Evolutionary conservation across 1,140 invertebrate genomes (phyloP).

Genomic region (Cydia amplana): DNA sequence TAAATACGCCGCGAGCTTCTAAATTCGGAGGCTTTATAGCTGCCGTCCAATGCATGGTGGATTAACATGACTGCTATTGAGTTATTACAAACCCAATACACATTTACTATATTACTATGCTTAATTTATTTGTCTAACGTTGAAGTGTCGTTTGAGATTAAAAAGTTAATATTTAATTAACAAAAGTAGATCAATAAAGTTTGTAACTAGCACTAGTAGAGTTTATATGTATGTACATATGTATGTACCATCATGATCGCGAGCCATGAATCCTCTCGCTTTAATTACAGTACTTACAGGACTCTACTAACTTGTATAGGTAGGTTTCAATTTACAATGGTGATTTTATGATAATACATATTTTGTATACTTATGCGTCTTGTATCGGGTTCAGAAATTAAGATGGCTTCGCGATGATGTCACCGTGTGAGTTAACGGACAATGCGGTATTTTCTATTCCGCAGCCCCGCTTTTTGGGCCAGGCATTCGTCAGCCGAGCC

Average conservation of each 20-base stretch:
- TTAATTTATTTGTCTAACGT: background rate
- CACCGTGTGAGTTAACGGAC: constrained; percentile 55
- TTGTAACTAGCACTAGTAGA: background rate
- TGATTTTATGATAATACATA: constrained; percentile 21
- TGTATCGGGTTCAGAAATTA: constrained; percentile 50
- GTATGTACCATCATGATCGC: background rate
- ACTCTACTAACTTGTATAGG: background rate
- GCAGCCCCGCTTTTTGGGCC: background rate
- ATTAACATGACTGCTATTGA: constrained; percentile 36
- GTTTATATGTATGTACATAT: background rate
- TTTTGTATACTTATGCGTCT: constrained; percentile 32
- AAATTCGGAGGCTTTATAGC: constrained; percentile 40
- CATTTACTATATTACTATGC: background rate
- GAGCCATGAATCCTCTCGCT: background rate
- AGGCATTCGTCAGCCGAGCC: background rate
- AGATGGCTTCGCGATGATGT: constrained; percentile 60
- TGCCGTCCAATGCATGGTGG: constrained; percentile 16
- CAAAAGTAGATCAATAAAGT: background rate
- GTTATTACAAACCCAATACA: background rate
- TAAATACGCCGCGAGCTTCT: constrained; percentile 50
- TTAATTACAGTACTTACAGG: background rate
- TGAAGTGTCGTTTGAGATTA: background rate
- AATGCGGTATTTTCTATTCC: constrained; percentile 29
- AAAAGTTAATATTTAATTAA: background rate
- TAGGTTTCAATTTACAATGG: constrained; percentile 2